Conservation (phyloP, 2,888 invertebrate genomes). For the Drosophila quinaria region DNA sequence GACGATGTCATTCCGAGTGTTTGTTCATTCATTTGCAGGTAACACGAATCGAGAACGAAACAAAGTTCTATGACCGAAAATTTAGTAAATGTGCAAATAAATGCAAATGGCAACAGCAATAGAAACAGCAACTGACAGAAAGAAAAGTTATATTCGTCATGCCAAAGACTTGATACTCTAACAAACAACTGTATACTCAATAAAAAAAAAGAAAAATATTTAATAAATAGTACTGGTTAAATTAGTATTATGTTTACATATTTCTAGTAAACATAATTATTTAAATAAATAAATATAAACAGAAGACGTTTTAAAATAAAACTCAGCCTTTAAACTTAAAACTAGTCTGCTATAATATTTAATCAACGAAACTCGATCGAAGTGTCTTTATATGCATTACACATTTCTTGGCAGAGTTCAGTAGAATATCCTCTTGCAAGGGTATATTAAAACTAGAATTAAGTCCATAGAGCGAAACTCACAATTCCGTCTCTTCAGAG, state of each 20-base stretch:
- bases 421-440: neutral
- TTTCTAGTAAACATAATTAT: too few species aligned
- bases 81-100: constrained; percentile 37
- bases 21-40: constrained; percentile 58
- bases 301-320: too few species aligned
- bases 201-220: too few species aligned
- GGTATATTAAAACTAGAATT: constrained; percentile 1
- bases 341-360: too few species aligned
- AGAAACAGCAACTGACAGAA: neutral
- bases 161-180: neutral
- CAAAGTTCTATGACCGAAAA: constrained; percentile 30
- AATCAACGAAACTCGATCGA: too few species aligned
- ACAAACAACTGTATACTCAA: neutral
- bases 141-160: neutral
- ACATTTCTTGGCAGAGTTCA: neutral
- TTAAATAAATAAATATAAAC: too few species aligned
- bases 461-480: neutral
- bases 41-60: constrained; percentile 45
- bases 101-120: constrained; percentile 26
- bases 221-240: too few species aligned
- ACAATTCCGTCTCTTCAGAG: constrained; percentile 33
- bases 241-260: too few species aligned
- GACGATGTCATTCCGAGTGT: constrained; percentile 26
- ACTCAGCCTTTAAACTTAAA: too few species aligned
- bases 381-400: neutral